These are phyloP conservation scores for Hippoglossus hippoglossus DNA, from an alignment of 2,797 vertebrate species.

Conservation along the genomic window DNA sequence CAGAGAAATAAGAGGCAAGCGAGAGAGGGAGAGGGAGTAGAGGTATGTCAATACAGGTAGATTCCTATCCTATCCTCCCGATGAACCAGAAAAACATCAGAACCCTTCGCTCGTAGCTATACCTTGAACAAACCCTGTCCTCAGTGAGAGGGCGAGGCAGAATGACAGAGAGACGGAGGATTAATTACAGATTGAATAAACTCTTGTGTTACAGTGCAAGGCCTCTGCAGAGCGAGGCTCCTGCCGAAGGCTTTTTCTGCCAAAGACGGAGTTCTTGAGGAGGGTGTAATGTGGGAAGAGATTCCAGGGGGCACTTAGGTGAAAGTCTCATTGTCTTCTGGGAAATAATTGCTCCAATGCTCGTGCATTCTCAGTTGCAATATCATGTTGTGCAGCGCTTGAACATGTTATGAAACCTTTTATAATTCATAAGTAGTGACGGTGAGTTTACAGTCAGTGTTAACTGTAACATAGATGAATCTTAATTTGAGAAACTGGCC, in stretches of 20 bases:
- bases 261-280: slow-evolving; percentile 41
- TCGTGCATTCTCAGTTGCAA: slow-evolving; percentile 42
- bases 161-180: slow-evolving; percentile 80
- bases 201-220: slow-evolving; percentile 82
- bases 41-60: slow-evolving; percentile 75
- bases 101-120: slow-evolving; percentile 78
- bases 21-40: slow-evolving; percentile 45
- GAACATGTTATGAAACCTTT: not conserved
- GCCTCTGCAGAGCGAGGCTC: slow-evolving; percentile 80
- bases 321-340: slow-evolving; percentile 62
- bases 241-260: slow-evolving; percentile 81
- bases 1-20: slow-evolving; percentile 26
- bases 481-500: too few species aligned
- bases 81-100: slow-evolving; percentile 86
- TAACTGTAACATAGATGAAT: too few species aligned
- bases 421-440: not conserved
- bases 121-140: slow-evolving; percentile 72
- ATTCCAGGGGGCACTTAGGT: slow-evolving; percentile 46
- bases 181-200: slow-evolving; percentile 83
- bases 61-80: slow-evolving; percentile 89
- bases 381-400: slow-evolving; percentile 41
- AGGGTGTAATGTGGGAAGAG: slow-evolving; percentile 58
- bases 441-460: not conserved
- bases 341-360: slow-evolving; percentile 35
- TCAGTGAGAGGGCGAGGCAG: slow-evolving; percentile 67